These are phyloP conservation scores for Crypturellus tataupa DNA, from an alignment of 2,797 vertebrate species.

Conservation along the genomic window DNA sequence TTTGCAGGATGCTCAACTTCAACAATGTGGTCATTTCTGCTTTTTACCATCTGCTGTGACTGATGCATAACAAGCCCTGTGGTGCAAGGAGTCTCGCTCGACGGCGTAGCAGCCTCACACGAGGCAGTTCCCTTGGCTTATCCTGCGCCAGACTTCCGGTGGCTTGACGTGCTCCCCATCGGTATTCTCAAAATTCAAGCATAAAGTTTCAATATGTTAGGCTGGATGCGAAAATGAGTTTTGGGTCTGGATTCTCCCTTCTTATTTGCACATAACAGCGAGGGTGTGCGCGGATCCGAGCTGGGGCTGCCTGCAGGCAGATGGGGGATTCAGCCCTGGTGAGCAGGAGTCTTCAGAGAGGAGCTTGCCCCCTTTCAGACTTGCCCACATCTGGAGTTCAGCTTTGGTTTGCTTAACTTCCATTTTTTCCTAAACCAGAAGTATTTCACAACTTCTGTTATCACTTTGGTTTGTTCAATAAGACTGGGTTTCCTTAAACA, in stretches of 20 bases:
- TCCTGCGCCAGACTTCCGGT: background rate
- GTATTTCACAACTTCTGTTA: background rate
- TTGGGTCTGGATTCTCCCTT: background rate
- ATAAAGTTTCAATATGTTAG: background rate
- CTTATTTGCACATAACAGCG: background rate
- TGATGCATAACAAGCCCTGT: constrained; percentile 17
- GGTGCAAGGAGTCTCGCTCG: background rate
- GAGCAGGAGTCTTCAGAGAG: background rate
- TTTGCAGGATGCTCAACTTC: background rate
- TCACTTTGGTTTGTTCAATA: background rate
- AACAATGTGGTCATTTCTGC: background rate
- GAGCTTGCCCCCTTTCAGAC: background rate
- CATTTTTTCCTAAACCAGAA: background rate
- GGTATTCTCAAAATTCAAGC: background rate
- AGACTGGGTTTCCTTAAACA: background rate
- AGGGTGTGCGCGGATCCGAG: rapidly evolving
- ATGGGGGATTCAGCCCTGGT: background rate
- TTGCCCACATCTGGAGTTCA: background rate
- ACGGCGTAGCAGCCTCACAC: background rate
- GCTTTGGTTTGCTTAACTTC: background rate
- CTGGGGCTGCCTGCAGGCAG: background rate
- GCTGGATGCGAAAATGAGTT: background rate
- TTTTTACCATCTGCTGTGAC: constrained; percentile 9
- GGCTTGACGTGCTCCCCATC: background rate
- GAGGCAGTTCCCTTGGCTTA: background rate